phyloP scores from a whole-genome alignment of 2,113 vertebrate genomes.

The Perca fluviatilis region DNA sequence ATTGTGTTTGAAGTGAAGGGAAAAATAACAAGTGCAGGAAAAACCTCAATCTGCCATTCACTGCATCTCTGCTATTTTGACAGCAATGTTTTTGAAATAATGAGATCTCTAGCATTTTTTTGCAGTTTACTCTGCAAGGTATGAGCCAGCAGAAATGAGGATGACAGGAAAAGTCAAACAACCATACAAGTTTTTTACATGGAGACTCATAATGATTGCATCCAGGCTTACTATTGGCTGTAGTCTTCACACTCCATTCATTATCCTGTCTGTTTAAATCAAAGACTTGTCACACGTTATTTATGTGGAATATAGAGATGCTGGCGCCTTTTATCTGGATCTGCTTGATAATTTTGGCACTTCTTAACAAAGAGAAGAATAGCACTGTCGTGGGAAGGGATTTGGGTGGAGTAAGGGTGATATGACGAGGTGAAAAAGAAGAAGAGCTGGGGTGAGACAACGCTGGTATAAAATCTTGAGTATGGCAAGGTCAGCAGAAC shows the following conservation, averaged over 20 bases:
- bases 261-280: conserved; percentile 36
- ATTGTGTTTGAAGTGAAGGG: conserved; percentile 31
- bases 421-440: conserved; percentile 24
- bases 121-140: conserved; percentile 31
- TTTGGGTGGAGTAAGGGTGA: conserved; percentile 47
- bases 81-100: conserved; percentile 53
- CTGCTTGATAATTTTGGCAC: conserved; percentile 19
- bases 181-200: conserved; percentile 42
- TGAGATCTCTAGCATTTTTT: conserved; percentile 42
- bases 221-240: conserved; percentile 8
- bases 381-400: conserved; percentile 29
- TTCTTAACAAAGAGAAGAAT: conserved; percentile 34
- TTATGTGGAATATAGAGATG: conserved; percentile 35
- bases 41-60: conserved; percentile 48
- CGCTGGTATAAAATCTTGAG: conserved; percentile 58
- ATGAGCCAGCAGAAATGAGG: conserved; percentile 59
- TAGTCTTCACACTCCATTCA: neutral
- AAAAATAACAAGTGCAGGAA: conserved; percentile 32
- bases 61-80: conserved; percentile 26
- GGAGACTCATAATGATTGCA: conserved; percentile 35
- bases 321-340: conserved; percentile 11
- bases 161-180: conserved; percentile 65
- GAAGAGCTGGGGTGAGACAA: conserved; percentile 51
- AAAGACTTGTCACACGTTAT: conserved; percentile 27
- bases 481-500: conserved; percentile 77